Conservation (phyloP, 2,113 vertebrate species). For the cat (Felis catus) region F.catus_Fca126_mat1.0 CM031414.1:123771001-123771500, state of each 20-base stretch:
- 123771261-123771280: not conserved
- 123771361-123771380: not conserved
- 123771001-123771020: not conserved
- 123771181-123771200: not conserved
- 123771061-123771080: no score
- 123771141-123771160: not conserved
- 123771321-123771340: not conserved
- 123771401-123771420: not conserved
- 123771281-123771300: not conserved
- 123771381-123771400: not conserved
- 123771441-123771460: not conserved
- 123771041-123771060: not conserved
- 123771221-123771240: not conserved
- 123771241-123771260: not conserved
- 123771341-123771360: not conserved
- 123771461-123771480: not conserved
- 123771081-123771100: not conserved
- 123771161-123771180: not conserved
- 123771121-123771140: not conserved
- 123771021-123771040: fast-evolving
- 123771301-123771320: not conserved
- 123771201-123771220: not conserved
- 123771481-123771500: not conserved
- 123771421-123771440: not conserved
- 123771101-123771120: not conserved